A percentile compares a stretch with the other conserved stretches of the same genome.
Conservation (phyloP, 2,888 invertebrate species). For the Idaea biselata region DNA sequence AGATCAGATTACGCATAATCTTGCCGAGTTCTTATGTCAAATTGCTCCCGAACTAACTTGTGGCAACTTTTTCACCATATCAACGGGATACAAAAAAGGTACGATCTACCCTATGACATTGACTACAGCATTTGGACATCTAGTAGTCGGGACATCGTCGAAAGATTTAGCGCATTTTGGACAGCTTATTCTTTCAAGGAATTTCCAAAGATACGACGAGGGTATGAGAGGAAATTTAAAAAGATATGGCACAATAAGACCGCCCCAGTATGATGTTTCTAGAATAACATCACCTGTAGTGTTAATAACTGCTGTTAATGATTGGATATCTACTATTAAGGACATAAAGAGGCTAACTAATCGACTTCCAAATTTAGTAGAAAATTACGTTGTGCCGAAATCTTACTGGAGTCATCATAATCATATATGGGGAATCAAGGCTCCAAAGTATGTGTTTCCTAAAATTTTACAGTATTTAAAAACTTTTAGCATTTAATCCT, state of each 20-base stretch:
- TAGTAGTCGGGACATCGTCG: conserved; percentile 76
- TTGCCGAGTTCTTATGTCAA: conserved; percentile 56
- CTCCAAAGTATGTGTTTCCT: conserved; percentile 46
- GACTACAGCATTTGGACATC: conserved; percentile 74
- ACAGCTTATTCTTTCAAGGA: conserved; percentile 63
- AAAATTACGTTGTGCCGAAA: conserved; percentile 80
- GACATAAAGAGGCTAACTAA: conserved; percentile 77
- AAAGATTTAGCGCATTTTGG: conserved; percentile 74
- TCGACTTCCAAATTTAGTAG: conserved; percentile 79
- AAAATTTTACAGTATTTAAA: conserved; percentile 55
- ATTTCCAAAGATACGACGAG: conserved; percentile 63
- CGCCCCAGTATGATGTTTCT: conserved; percentile 63
- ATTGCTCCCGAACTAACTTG: conserved; percentile 74
- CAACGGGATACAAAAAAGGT: conserved; percentile 78
- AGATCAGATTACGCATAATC: conserved; percentile 62
- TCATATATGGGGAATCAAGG: conserved; percentile 56
- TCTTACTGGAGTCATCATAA: conserved; percentile 70
- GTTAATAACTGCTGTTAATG: conserved; percentile 71
- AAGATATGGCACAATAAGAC: conserved; percentile 50
- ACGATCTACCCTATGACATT: conserved; percentile 77
- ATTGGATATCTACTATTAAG: conserved; percentile 81
- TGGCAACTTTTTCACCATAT: conserved; percentile 74
- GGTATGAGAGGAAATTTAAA: conserved; percentile 51
- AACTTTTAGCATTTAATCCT: conserved; percentile 28
- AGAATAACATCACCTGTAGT: conserved; percentile 56